phyloP scores from a whole-genome alignment of 2,888 invertebrate genomes.

The Trachelus iudaicus region DNA sequence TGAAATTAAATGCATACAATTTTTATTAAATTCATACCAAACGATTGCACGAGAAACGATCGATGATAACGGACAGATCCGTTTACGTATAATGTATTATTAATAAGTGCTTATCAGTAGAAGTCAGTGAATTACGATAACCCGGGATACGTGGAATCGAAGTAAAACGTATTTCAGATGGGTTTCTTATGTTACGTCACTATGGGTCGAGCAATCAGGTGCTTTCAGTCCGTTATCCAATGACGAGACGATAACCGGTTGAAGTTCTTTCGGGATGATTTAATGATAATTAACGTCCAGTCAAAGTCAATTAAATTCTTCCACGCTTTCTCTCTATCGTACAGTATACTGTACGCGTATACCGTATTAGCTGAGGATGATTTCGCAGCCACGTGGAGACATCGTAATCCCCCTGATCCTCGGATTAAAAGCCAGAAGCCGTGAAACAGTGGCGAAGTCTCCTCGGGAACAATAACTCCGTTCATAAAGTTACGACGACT shows the following conservation, averaged over 20 bases:
- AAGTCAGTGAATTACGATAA: neutral
- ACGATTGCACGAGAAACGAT: neutral
- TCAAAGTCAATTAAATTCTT: neutral
- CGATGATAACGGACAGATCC: neutral
- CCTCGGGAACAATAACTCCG: constrained; percentile 30
- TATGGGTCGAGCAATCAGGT: neutral
- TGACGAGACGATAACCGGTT: neutral
- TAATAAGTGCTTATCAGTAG: neutral
- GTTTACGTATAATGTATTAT: neutral
- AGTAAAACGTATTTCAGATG: neutral
- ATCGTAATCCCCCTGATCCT: neutral
- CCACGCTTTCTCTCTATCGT: neutral
- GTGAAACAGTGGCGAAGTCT: neutral
- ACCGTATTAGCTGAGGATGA: neutral
- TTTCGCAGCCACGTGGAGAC: neutral
- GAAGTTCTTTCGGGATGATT: neutral
- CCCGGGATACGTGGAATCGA: neutral
- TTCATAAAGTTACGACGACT: constrained; percentile 27
- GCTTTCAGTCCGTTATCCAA: neutral
- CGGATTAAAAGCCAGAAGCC: neutral
- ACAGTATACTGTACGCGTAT: too few species aligned
- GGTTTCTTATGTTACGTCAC: neutral
- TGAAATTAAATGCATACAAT: neutral
- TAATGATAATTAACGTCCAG: neutral
- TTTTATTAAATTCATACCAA: neutral